phyloP scores from a whole-genome alignment of 2,888 invertebrate genomes.

The Clostera curtula region DNA sequence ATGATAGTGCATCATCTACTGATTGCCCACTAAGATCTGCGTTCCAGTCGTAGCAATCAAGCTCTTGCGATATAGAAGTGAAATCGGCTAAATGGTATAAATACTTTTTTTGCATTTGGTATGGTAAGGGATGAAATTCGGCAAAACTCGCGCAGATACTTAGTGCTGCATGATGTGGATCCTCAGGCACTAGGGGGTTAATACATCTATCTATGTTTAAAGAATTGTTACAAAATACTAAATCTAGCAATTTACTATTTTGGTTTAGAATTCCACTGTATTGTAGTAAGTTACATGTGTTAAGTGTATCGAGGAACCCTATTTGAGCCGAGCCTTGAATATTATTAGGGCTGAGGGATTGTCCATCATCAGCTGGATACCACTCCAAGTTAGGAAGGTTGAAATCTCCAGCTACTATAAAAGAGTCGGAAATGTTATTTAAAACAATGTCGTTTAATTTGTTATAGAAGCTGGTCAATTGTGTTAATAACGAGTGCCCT shows the following conservation, averaged over 20 bases:
- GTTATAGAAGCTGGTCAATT: conserved; percentile 5
- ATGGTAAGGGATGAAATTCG: background rate
- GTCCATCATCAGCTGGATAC: background rate
- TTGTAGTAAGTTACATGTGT: conserved; percentile 5
- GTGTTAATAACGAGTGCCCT: conserved; percentile 2
- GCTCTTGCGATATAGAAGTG: conserved; percentile 1
- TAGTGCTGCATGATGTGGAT: conserved; percentile 3
- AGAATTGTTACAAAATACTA: too few species aligned
- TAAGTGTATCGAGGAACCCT: conserved; percentile 3
- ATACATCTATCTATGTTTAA: background rate
- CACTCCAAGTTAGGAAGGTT: conserved; percentile 3
- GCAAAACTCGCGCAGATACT: conserved; percentile 1
- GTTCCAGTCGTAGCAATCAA: conserved; percentile 3
- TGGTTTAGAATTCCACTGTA: background rate
- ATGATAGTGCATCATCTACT: conserved; percentile 4
- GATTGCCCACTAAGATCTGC: background rate
- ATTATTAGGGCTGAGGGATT: background rate
- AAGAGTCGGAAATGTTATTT: conserved; percentile 2
- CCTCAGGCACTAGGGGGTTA: conserved; percentile 4
- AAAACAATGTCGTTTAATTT: conserved; percentile 1
- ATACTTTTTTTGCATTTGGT: background rate
- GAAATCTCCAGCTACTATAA: too few species aligned
- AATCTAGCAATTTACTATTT: conserved; percentile 2
- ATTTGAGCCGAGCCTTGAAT: conserved; percentile 1
- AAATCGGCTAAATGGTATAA: too few species aligned